phyloP scores from a whole-genome alignment of 2,888 invertebrate species.

The Vesta saturnalis region DNA sequence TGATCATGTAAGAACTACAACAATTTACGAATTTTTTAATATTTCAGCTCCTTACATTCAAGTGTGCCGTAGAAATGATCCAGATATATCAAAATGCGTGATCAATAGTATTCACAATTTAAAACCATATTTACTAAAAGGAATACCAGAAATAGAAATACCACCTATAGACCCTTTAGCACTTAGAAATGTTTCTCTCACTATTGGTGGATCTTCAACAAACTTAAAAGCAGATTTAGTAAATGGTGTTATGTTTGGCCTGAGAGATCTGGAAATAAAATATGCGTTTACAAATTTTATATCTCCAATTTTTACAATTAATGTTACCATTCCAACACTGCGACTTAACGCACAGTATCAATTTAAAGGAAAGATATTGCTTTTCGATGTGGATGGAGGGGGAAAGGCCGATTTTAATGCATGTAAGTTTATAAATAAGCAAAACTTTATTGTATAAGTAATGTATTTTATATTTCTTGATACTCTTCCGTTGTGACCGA shows the following conservation, averaged over 20 bases:
- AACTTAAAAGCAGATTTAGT: slow-evolving; percentile 48
- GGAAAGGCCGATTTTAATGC: neutral
- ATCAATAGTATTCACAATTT: slow-evolving; percentile 49
- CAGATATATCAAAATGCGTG: slow-evolving; percentile 53
- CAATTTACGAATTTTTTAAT: no score
- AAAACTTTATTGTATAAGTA: no score
- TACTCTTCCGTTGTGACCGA: no score
- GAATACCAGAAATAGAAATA: slow-evolving; percentile 55
- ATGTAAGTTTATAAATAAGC: slow-evolving; percentile 1
- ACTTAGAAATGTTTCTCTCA: slow-evolving; percentile 48
- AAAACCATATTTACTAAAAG: slow-evolving; percentile 50
- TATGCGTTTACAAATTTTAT: neutral
- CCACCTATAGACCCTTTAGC: slow-evolving; percentile 53
- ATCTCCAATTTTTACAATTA: neutral
- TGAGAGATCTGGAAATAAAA: slow-evolving; percentile 4
- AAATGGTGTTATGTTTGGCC: slow-evolving; percentile 45
- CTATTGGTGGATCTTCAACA: slow-evolving; percentile 45
- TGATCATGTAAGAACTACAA: no score
- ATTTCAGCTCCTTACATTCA: slow-evolving; percentile 39
- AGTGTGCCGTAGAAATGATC: slow-evolving; percentile 50
- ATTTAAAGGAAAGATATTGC: slow-evolving; percentile 19
- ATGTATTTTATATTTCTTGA: no score
- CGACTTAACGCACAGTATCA: slow-evolving; percentile 49
- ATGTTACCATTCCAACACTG: slow-evolving; percentile 34
- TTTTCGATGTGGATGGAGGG: neutral